Conservation (phyloP, 2,797 vertebrate genomes). For the Amniataba percoides region DNA sequence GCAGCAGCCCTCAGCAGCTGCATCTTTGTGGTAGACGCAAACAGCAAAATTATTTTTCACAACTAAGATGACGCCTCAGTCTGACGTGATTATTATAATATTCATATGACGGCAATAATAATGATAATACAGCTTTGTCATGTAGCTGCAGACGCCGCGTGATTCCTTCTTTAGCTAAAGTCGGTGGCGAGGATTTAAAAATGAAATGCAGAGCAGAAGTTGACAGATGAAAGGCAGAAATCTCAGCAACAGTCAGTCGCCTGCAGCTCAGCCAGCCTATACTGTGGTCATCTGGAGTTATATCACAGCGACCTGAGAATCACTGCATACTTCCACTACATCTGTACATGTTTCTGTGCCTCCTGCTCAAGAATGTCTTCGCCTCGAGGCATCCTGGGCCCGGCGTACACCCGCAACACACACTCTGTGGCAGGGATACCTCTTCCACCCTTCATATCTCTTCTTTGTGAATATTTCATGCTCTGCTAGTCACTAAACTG, state of each 20-base stretch:
- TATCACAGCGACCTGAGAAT: not conserved
- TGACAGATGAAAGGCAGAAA: not conserved
- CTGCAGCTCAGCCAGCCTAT: not conserved
- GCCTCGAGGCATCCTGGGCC: constrained; percentile 29
- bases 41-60: not conserved
- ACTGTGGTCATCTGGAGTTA: not conserved
- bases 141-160: not conserved
- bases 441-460: constrained; percentile 44
- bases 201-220: not conserved
- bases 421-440: constrained; percentile 1
- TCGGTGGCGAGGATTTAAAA: not conserved
- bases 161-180: not conserved
- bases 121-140: not conserved
- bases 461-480: constrained; percentile 74
- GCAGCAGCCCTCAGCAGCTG: not conserved
- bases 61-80: not conserved
- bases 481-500: constrained; percentile 70
- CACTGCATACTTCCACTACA: not conserved
- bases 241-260: not conserved
- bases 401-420: not conserved
- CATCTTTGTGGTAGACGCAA: too few species aligned
- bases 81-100: not conserved
- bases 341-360: not conserved
- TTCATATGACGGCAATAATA: not conserved
- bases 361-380: not conserved